These are phyloP conservation scores for Mesitornis unicolor DNA, from an alignment of 2,113 vertebrate genomes.

Conservation along the genomic window DNA sequence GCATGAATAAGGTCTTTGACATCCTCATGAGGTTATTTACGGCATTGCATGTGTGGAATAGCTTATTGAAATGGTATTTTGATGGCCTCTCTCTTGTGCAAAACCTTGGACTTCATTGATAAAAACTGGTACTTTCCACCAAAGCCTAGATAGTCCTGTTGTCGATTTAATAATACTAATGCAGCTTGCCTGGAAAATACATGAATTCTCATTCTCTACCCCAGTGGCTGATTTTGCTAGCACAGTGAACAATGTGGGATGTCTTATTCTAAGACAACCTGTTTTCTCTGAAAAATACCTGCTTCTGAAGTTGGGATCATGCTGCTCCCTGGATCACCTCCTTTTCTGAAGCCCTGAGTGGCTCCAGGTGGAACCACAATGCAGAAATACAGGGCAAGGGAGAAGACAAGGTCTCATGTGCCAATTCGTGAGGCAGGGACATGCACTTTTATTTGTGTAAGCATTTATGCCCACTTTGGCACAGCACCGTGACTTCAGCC, in stretches of 20 bases:
- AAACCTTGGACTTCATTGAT: neutral
- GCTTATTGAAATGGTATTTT: neutral
- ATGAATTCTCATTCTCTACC: neutral
- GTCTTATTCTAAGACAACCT: neutral
- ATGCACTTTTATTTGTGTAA: neutral
- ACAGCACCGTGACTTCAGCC: fast-evolving
- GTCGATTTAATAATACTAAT: neutral
- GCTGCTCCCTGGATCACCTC: neutral
- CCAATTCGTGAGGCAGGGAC: neutral
- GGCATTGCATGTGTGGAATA: neutral
- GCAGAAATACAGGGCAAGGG: neutral
- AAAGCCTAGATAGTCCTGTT: neutral
- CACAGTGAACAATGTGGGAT: neutral
- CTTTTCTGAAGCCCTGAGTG: neutral
- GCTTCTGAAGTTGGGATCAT: neutral
- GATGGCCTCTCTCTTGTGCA: neutral
- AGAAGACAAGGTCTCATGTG: fast-evolving
- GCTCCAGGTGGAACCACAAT: neutral
- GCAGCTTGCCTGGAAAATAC: neutral
- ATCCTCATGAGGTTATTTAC: neutral
- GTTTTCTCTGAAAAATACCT: neutral
- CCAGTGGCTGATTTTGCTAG: neutral
- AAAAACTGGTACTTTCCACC: neutral
- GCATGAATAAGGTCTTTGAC: neutral
- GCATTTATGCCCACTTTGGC: neutral